These are phyloP conservation scores for Cetoscarus ocellatus DNA, from an alignment of 2,797 vertebrate species.

Conservation along the genomic window DNA sequence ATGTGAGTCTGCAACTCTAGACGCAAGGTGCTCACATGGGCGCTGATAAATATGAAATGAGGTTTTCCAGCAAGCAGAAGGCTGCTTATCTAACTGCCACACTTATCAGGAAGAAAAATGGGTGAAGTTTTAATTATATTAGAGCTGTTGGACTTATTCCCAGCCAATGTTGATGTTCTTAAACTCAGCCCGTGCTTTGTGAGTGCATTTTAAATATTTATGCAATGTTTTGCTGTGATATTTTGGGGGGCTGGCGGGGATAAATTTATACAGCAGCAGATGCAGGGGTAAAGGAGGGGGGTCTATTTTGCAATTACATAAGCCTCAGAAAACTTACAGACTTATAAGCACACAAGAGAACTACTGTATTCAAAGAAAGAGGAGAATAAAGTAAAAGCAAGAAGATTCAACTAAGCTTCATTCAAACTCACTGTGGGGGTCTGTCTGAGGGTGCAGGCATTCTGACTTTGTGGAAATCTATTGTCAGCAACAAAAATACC, in stretches of 20 bases:
- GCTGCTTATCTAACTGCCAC: constrained; percentile 34
- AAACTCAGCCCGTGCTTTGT: neutral
- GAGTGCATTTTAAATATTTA: constrained; percentile 22
- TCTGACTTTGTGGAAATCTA: too few species aligned
- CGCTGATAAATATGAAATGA: constrained; percentile 41
- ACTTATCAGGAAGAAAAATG: constrained; percentile 15
- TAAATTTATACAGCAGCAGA: constrained; percentile 14
- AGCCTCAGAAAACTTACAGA: constrained; percentile 42
- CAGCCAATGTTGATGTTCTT: constrained; percentile 12
- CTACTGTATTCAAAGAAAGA: constrained; percentile 12
- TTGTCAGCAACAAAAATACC: too few species aligned
- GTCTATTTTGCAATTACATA: constrained; percentile 32
- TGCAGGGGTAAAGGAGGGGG: constrained; percentile 1
- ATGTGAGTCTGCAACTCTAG: constrained; percentile 47
- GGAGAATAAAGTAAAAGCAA: constrained; percentile 23
- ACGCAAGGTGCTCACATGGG: constrained; percentile 18
- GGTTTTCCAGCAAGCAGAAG: constrained; percentile 22
- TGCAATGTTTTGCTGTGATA: constrained; percentile 20
- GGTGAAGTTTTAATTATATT: constrained; percentile 13
- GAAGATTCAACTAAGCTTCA: neutral
- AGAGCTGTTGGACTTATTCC: constrained; percentile 18
- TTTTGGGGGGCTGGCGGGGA: constrained; percentile 4
- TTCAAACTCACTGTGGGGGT: too few species aligned
- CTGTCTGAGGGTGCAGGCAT: too few species aligned
- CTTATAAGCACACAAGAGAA: constrained; percentile 16